phyloP scores from a whole-genome alignment of 2,888 invertebrate species.

The Empis livida region DNA sequence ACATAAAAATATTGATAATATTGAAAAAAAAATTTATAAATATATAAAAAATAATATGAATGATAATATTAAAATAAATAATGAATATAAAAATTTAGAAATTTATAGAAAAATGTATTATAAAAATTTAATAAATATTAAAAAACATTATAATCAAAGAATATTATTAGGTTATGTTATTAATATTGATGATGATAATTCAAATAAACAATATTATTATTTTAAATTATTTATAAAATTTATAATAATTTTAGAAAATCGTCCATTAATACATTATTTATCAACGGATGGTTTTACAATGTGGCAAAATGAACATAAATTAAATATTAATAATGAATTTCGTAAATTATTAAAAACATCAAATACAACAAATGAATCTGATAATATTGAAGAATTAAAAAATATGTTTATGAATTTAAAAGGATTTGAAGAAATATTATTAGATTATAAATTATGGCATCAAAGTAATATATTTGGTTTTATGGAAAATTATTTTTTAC shows the following conservation, averaged over 20 bases:
- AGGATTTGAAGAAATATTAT: constrained; percentile 20
- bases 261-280: constrained; percentile 28
- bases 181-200: background rate
- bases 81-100: constrained; percentile 19
- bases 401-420: constrained; percentile 23
- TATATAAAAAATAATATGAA: background rate
- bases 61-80: constrained; percentile 22
- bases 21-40: constrained; percentile 1
- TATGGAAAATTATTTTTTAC: constrained; percentile 26
- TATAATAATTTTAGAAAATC: constrained; percentile 19
- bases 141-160: background rate
- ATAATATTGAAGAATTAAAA: constrained; percentile 15
- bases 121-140: background rate
- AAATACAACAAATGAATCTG: background rate
- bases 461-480: constrained; percentile 28
- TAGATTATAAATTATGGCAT: constrained; percentile 28
- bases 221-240: constrained; percentile 20
- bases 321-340: background rate
- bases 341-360: background rate
- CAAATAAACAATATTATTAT: background rate
- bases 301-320: constrained; percentile 17
- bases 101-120: background rate
- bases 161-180: background rate
- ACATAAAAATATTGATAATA: constrained; percentile 3
- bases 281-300: constrained; percentile 24